Evolutionary conservation across 2,888 invertebrate species (phyloP).

Genomic region (Dromius quadrimaculatus): DNA sequence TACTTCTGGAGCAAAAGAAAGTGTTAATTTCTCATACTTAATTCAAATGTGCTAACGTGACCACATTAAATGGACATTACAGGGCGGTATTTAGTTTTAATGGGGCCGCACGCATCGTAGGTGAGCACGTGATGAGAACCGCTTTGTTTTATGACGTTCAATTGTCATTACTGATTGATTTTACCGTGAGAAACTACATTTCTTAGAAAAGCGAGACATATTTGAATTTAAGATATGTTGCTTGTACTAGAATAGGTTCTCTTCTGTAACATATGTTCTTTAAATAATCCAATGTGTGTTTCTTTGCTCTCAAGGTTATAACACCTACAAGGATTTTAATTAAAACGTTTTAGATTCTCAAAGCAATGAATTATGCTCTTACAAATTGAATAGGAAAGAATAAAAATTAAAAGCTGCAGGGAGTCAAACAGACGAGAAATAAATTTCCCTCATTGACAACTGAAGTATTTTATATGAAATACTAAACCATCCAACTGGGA

Average conservation of each 20-base stretch:
- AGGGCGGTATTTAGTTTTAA: conserved; percentile 43
- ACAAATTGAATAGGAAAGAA: conserved; percentile 36
- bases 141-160: conserved; percentile 14
- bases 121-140: conserved; percentile 32
- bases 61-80: conserved; percentile 36
- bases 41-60: conserved; percentile 47
- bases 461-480: conserved; percentile 11
- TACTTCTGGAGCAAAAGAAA: no score
- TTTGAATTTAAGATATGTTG: no score
- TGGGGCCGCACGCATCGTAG: conserved; percentile 4
- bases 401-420: conserved; percentile 32
- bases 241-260: no score
- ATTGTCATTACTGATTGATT: conserved; percentile 32
- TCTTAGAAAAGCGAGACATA: no score
- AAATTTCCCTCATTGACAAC: conserved; percentile 31
- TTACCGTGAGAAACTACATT: conserved; percentile 47
- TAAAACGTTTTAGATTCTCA: conserved; percentile 21
- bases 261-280: no score
- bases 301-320: conserved; percentile 1
- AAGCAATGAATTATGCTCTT: conserved; percentile 22
- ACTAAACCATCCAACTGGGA: conserved; percentile 2
- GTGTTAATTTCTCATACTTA: no score
- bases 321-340: conserved; percentile 34
- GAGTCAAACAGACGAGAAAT: conserved; percentile 8
- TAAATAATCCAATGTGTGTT: no score